These are phyloP conservation scores for Lacerta agilis DNA, from an alignment of 2,797 vertebrate species.

Conservation along the genomic window DNA sequence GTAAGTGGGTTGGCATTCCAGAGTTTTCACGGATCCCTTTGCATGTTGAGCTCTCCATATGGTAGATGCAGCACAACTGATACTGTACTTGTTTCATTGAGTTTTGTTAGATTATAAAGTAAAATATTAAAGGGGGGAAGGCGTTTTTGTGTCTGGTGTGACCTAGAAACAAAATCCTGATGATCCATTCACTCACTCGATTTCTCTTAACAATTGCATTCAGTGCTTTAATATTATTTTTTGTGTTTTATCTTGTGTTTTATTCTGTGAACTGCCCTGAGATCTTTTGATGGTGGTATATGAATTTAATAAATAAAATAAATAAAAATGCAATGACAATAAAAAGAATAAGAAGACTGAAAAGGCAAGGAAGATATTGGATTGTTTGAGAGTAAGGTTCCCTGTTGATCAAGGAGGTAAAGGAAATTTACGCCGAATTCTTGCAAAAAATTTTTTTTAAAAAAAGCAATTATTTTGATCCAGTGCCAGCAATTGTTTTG, in stretches of 20 bases:
- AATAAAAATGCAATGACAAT: not conserved
- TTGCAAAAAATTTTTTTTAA: not conserved
- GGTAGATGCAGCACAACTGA: too few relatives aligned
- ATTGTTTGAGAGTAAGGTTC: not conserved
- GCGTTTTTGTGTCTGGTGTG: not conserved
- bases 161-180: not conserved
- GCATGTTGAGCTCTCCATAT: not conserved
- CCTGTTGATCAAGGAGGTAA: not conserved
- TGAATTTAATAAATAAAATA: too few relatives aligned
- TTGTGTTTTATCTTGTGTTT: too few relatives aligned
- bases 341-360: not conserved
- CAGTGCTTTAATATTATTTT: not conserved
- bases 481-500: not conserved
- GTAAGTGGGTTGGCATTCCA: not conserved
- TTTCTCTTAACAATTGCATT: not conserved
- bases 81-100: not conserved
- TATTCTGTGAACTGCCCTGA: too few relatives aligned
- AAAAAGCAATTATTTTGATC: not conserved
- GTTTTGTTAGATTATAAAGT: not conserved
- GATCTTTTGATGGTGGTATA: too few relatives aligned
- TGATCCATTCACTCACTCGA: not conserved
- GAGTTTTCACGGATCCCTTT: not conserved
- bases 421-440: not conserved
- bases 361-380: not conserved
- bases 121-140: not conserved